Evolutionary conservation across 2,113 vertebrate species (phyloP).

Genomic region (Phylloscopus whistleri): DNA sequence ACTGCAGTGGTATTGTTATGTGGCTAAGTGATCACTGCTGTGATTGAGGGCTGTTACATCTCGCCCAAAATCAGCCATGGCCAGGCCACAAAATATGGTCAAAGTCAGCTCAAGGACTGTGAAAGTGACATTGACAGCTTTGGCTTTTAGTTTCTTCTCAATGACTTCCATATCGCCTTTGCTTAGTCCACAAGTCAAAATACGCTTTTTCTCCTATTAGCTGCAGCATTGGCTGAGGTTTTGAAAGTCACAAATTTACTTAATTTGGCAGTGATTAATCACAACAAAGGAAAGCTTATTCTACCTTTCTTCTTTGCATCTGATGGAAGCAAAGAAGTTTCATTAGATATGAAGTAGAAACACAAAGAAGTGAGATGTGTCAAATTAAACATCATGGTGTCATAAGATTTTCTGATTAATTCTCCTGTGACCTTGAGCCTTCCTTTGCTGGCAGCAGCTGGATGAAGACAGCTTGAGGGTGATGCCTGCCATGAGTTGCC

Average conservation of each 20-base stretch:
- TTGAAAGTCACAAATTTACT: neutral
- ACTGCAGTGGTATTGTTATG: conserved; percentile 2
- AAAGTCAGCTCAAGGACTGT: conserved; percentile 13
- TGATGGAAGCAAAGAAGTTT: neutral
- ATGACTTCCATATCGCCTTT: neutral
- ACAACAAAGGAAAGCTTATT: neutral
- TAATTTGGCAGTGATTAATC: neutral
- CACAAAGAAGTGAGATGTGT: neutral
- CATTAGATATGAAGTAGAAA: neutral
- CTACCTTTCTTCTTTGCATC: neutral
- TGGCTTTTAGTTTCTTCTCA: conserved; percentile 8
- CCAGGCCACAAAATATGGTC: conserved; percentile 33
- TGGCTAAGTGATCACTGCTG: neutral
- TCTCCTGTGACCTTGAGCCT: neutral
- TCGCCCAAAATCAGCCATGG: conserved; percentile 24
- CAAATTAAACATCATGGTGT: neutral
- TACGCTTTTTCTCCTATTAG: neutral
- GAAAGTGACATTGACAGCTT: conserved; percentile 24
- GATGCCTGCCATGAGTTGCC: neutral
- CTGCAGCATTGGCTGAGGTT: neutral
- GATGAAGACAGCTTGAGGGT: neutral
- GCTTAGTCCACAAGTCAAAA: neutral
- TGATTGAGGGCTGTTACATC: conserved; percentile 6
- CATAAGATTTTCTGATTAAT: neutral
- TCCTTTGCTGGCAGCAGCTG: neutral